A percentile compares a stretch with the other conserved stretches of the same genome.
phyloP scores from a whole-genome alignment of 2,113 vertebrate species.

The Ploceus nigricollis region DNA sequence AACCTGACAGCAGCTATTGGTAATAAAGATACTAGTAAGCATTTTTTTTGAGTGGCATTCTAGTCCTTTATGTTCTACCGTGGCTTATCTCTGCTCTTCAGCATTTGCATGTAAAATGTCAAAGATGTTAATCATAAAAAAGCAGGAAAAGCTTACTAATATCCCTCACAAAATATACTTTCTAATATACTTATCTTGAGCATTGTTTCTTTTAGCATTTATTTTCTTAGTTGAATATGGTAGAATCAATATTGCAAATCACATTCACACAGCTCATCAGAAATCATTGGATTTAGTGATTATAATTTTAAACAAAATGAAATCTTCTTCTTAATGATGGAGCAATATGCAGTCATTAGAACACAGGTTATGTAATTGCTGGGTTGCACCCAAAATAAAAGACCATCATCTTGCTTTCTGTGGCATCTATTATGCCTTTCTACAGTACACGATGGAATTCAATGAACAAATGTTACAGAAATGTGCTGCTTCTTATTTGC shows the following conservation, averaged over 20 bases:
- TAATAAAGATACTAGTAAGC: neutral
- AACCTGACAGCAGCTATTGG: neutral
- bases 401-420: neutral
- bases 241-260: constrained; percentile 9
- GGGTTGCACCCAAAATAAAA: neutral
- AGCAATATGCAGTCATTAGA: neutral
- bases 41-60: neutral
- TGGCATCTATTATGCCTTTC: neutral
- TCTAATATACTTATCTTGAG: neutral
- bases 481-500: neutral
- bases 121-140: neutral
- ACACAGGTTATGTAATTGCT: neutral
- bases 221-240: neutral
- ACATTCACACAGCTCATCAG: neutral
- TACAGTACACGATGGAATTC: neutral
- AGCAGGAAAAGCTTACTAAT: neutral
- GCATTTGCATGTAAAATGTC: neutral
- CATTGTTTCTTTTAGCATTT: neutral
- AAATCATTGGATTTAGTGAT: neutral
- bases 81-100: neutral
- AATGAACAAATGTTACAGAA: neutral
- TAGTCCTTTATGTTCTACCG: neutral
- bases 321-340: neutral
- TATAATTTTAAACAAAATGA: constrained; percentile 29
- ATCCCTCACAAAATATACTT: neutral